Percentiles rank a stretch among this genome's conserved stretches.
These are phyloP conservation scores for Neotoxoptera formosana DNA, from an alignment of 1,140 invertebrate species.

Conservation along the genomic window DNA sequence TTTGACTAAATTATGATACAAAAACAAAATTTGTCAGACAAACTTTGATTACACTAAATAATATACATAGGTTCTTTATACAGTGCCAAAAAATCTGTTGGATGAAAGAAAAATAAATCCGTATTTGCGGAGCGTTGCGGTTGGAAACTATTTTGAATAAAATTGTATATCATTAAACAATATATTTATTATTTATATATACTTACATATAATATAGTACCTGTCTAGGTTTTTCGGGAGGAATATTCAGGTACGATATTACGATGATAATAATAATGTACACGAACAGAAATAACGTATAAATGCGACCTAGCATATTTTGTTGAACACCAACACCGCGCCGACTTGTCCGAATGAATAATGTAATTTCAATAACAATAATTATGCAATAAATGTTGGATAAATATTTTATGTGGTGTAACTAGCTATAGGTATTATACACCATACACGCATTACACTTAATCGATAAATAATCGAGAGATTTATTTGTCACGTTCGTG, in stretches of 20 bases:
- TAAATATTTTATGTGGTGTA: neutral
- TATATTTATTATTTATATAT: neutral
- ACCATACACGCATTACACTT: neutral
- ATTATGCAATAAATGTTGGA: slow-evolving; percentile 16
- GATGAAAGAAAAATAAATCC: neutral
- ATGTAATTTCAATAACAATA: slow-evolving; percentile 3
- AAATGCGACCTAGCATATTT: neutral
- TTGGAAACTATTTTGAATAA: slow-evolving; percentile 6
- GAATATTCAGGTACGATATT: slow-evolving; percentile 14
- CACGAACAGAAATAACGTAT: neutral
- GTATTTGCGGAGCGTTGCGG: neutral
- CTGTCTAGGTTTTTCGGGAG: neutral
- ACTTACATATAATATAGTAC: neutral
- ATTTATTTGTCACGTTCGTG: slow-evolving; percentile 33
- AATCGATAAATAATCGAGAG: slow-evolving; percentile 33
- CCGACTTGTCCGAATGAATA: slow-evolving; percentile 1
- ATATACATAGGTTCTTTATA: neutral
- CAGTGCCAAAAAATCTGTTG: neutral
- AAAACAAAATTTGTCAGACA: neutral
- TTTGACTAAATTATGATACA: neutral
- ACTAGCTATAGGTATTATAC: neutral
- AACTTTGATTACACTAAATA: neutral
- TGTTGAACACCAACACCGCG: neutral
- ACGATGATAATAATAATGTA: neutral
- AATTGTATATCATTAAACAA: neutral